Base-by-base conservation (phyloP, 2,888 invertebrate species). In the Hylaea fasciaria region DNA sequence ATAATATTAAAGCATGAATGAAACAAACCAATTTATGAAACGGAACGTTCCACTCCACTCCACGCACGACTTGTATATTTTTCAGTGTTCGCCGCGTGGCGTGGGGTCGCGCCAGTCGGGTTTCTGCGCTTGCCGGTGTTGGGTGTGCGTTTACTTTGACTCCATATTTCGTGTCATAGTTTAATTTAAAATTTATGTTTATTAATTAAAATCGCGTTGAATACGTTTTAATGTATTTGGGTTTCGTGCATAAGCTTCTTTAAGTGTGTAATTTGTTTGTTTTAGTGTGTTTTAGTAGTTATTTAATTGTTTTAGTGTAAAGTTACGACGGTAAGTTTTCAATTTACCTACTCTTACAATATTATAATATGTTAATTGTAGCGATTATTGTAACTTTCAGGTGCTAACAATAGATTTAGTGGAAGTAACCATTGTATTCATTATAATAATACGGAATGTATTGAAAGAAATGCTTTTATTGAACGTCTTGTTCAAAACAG, bases 61-160 rank as follows among this genome's bases (percentile, higher is more conserved):
- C 32, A n/a, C 3, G 35, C 37, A 14, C 52, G 11, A 4, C 22
- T 8, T 22, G 37, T 29, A 12, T 13, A 13, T 28, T 45, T 10
- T 32, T 32, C 32, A 32, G 22, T 8, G 56, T 4, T 68, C 70
- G 62, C 78, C 84, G 81, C 80, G 64, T 80, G 86, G 81, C 80
- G 64, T 80, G 86, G 83, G 78, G 83, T 80, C 79, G 81, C 81
- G 66, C 62, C 76, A 92, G 92, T 92, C 91, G 91, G 91, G 91
- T 92, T 92, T 91, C 86, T 87, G 86, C 87, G 86, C 84, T 90
- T 80, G 86, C 77, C 78, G 83, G 86, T 80, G 77, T 72, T 61
- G 80, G 85, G 81, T 85, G 88, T 85, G 73, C 75, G 81, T 81
- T 71, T 72, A 71, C 78, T 77, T 85, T 82, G 84, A 80, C 85